Conservation (phyloP, 1,140 invertebrate genomes). For the Steinernema khuongi region DNA sequence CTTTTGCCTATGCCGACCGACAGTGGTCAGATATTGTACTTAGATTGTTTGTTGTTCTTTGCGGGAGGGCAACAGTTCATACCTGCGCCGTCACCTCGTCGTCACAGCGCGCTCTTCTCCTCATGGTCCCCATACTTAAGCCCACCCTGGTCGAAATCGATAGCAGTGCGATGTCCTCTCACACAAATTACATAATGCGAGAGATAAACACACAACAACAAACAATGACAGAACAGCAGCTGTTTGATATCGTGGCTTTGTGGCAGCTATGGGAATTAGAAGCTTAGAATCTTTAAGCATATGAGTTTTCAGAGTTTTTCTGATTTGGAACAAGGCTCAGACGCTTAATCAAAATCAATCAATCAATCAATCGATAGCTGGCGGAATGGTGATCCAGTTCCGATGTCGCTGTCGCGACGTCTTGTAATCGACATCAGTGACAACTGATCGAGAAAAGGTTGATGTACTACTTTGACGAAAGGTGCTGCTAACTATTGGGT, state of each 20-base stretch:
- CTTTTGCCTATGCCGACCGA: too few species aligned
- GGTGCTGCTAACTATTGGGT: constrained; percentile 4
- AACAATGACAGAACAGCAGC: neutral
- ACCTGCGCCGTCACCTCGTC: too few species aligned
- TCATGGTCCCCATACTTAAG: constrained; percentile 14
- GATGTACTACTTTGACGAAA: constrained; percentile 12
- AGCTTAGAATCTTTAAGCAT: too few species aligned
- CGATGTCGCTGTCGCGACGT: constrained; percentile 1
- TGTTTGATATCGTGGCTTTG: neutral
- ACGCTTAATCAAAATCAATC: constrained; percentile 8
- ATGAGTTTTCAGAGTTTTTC: neutral
- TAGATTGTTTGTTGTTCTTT: constrained; percentile 8
- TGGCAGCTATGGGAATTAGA: neutral
- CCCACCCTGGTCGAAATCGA: neutral
- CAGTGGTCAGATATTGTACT: too few species aligned
- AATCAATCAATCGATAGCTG: constrained; percentile 20
- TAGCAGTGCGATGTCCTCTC: neutral
- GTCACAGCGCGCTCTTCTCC: too few species aligned
- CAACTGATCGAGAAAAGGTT: constrained; percentile 8
- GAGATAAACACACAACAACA: neutral
- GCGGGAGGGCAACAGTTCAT: constrained; percentile 2
- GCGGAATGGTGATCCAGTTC: constrained; percentile 3
- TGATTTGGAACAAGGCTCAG: neutral
- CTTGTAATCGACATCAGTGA: neutral
- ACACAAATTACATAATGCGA: constrained; percentile 3